These are phyloP conservation scores for Phoxinus dragarum DNA, from an alignment of 2,797 vertebrate species.

Conservation along the genomic window DNA sequence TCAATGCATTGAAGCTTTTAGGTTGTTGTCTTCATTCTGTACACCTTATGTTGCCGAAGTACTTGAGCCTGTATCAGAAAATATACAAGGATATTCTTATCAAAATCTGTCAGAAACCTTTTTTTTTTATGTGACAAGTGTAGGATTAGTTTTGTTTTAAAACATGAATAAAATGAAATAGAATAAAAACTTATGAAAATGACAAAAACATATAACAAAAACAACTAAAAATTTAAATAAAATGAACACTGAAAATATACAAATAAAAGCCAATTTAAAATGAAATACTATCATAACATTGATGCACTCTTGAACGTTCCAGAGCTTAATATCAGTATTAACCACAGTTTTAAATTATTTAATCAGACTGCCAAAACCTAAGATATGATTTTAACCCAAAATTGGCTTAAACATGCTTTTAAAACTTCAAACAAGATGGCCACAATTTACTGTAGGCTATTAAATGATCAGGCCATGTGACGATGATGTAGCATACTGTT, in stretches of 20 bases:
- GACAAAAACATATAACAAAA: neutral
- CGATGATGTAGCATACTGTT: neutral
- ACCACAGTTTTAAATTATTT: no score
- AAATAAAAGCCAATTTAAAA: neutral
- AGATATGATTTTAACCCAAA: neutral
- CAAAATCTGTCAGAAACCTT: slow-evolving; percentile 1
- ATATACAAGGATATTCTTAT: neutral
- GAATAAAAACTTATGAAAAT: neutral
- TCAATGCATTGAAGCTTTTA: neutral
- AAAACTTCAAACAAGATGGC: neutral
- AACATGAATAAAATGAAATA: no score
- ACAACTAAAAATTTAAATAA: neutral
- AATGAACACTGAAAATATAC: neutral
- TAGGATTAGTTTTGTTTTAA: neutral
- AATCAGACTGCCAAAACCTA: neutral
- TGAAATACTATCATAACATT: neutral
- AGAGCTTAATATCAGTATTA: neutral
- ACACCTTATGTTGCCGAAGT: neutral
- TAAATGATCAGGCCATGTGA: neutral
- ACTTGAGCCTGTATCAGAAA: neutral
- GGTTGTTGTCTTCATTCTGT: neutral
- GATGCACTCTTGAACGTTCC: neutral
- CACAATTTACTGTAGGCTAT: neutral
- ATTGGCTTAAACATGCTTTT: neutral
- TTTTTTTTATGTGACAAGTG: neutral